Evolutionary conservation across 2,797 vertebrate species (phyloP).

Genomic region (Coreius guichenoti): DNA sequence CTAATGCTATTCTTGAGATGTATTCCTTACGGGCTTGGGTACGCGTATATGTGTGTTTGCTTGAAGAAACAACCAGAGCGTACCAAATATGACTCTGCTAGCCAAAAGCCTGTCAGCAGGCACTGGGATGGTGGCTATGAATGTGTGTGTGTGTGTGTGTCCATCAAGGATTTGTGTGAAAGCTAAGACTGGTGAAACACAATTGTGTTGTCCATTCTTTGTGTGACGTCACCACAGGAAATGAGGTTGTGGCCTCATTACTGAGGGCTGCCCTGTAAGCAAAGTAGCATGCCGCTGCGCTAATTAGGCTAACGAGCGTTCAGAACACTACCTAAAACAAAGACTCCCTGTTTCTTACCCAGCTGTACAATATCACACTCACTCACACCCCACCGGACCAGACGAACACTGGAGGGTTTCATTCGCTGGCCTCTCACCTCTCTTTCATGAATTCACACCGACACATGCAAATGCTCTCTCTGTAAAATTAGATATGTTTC

Average conservation of each 20-base stretch:
- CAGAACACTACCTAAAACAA: constrained; percentile 49
- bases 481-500: not conserved
- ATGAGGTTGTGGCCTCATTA: constrained; percentile 58
- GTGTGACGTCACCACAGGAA: constrained; percentile 56
- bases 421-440: constrained; percentile 28
- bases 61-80: constrained; percentile 25
- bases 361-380: constrained; percentile 46
- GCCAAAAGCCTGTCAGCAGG: not conserved
- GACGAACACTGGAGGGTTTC: constrained; percentile 10
- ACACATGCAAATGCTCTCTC: not conserved
- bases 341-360: constrained; percentile 49
- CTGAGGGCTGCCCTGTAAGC: constrained; percentile 49
- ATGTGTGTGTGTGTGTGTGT: constrained; percentile 11
- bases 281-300: constrained; percentile 18
- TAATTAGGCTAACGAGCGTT: constrained; percentile 52
- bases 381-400: not conserved
- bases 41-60: constrained; percentile 1
- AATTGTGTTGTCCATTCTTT: constrained; percentile 27
- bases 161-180: constrained; percentile 16
- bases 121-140: constrained; percentile 13
- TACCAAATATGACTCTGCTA: constrained; percentile 35
- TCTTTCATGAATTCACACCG: constrained; percentile 4
- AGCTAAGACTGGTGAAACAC: constrained; percentile 30
- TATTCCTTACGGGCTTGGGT: constrained; percentile 21
- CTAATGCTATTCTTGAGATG: constrained; percentile 39